phyloP scores from a whole-genome alignment of 2,113 vertebrate species.

The Campylomormyrus numenius region DNA sequence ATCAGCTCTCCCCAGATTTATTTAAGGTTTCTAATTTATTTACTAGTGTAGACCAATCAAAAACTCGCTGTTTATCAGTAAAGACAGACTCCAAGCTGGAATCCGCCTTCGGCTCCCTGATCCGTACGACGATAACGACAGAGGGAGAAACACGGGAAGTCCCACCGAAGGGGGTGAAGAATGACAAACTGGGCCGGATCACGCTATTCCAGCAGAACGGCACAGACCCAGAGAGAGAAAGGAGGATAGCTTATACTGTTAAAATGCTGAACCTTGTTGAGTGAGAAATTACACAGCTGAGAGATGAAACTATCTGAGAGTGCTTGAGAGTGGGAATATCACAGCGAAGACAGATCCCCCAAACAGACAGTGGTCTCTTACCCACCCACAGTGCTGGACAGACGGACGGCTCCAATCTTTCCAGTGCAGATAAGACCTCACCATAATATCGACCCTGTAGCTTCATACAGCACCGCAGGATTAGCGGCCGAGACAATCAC shows the following conservation, averaged over 20 bases:
- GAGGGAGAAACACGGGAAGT: not conserved
- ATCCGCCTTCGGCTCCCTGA: not conserved
- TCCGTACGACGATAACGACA: not conserved
- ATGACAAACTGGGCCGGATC: not conserved
- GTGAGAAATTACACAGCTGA: not conserved
- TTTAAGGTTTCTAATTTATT: constrained; percentile 4
- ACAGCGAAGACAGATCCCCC: not conserved
- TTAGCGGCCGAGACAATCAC: constrained; percentile 47
- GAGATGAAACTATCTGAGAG: not conserved
- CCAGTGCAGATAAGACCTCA: constrained; percentile 31
- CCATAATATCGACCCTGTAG: constrained; percentile 30
- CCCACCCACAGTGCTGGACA: not conserved
- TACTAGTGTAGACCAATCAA: not conserved
- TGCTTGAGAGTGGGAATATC: not conserved
- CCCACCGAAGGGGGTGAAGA: not conserved
- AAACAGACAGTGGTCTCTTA: not conserved
- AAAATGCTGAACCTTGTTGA: not conserved
- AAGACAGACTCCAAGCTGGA: not conserved
- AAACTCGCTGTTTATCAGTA: not conserved
- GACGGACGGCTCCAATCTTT: constrained; percentile 1
- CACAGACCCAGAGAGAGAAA: not conserved
- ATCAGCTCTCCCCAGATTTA: not conserved
- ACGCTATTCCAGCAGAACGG: not conserved
- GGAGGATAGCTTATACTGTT: not conserved
- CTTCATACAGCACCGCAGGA: constrained; percentile 32